Percentiles rank a stretch among this genome's conserved stretches.
Conservation (phyloP, 30 jellyfish, hydroid and myxozoan species). For the Nemopilema nomurai region DNA sequence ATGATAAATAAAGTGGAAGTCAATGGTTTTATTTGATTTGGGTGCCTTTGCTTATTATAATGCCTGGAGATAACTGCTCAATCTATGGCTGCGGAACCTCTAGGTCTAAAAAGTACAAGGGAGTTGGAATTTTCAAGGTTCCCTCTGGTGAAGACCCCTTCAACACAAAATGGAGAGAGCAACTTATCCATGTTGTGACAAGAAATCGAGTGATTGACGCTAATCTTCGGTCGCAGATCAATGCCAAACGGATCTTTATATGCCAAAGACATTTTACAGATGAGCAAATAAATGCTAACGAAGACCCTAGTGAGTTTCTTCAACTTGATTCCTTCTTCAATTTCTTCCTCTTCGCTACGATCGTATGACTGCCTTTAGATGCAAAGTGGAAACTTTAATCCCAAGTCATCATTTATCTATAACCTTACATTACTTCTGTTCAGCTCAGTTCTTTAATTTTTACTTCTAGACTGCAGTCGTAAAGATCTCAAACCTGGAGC, state of each 20-base stretch:
- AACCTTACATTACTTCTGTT: neutral
- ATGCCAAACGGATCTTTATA: conserved; percentile 5
- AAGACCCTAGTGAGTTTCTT: neutral
- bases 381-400: neutral
- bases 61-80: conserved; percentile 44
- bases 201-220: conserved; percentile 31
- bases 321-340: neutral
- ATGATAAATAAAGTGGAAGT: neutral
- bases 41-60: neutral
- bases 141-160: conserved; percentile 34
- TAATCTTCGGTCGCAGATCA: conserved; percentile 4
- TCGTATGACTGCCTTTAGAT: neutral
- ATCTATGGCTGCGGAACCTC: conserved; percentile 35
- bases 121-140: conserved; percentile 13
- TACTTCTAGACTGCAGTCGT: neutral
- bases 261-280: conserved; percentile 33
- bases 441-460: neutral
- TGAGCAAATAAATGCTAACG: conserved; percentile 1
- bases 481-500: conserved; percentile 19
- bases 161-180: conserved; percentile 30
- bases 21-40: neutral
- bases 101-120: conserved; percentile 14
- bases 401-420: neutral
- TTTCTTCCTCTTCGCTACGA: neutral
- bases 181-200: conserved; percentile 30